Evolutionary conservation across 2,888 invertebrate genomes (phyloP).

Genomic region (Luperina testacea): DNA sequence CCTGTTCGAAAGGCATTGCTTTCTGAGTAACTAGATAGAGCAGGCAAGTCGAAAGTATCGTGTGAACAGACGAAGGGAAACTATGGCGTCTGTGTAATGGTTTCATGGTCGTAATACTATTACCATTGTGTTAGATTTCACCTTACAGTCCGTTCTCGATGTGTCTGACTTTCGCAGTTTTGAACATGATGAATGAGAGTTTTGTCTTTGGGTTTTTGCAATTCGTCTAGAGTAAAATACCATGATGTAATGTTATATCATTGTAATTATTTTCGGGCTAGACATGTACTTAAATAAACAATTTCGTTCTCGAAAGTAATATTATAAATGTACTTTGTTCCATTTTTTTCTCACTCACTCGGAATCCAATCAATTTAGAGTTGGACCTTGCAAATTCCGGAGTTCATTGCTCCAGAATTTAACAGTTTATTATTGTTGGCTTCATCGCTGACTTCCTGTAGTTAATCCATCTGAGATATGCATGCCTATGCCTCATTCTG

Average conservation of each 20-base stretch:
- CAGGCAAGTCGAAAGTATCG: conserved; percentile 84
- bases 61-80: conserved; percentile 84
- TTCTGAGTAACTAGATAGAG: conserved; percentile 87
- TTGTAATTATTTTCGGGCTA: not conserved
- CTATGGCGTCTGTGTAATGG: conserved; percentile 70
- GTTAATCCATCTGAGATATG: conserved; percentile 55
- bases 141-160: conserved; percentile 54
- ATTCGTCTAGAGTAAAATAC: not conserved
- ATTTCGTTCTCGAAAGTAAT: not conserved
- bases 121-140: conserved; percentile 68
- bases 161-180: conserved; percentile 57
- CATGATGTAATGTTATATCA: not conserved
- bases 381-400: conserved; percentile 24
- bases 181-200: conserved; percentile 39
- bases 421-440: conserved; percentile 25
- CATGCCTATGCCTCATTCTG: conserved; percentile 35
- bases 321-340: not conserved
- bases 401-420: conserved; percentile 49
- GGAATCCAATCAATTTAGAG: conserved; percentile 26
- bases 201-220: conserved; percentile 17
- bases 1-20: conserved; percentile 79
- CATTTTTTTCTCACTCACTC: conserved; percentile 22
- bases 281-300: not conserved
- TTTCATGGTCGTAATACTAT: conserved; percentile 64
- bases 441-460: conserved; percentile 40